phyloP scores from a whole-genome alignment of 2,113 vertebrate species.

The Anhinga anhinga region DNA sequence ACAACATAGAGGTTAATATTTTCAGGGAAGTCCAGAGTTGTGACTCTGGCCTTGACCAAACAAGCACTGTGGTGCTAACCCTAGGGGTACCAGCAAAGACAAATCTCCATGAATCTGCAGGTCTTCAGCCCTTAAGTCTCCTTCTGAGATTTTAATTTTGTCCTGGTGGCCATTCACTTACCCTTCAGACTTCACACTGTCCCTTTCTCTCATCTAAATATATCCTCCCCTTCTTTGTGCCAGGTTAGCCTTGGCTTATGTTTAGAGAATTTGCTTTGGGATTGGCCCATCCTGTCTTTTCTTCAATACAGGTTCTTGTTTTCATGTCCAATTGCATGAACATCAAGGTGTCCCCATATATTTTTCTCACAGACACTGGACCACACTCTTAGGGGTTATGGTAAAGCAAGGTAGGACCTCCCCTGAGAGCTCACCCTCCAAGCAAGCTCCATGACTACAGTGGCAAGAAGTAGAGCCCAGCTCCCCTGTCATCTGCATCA shows the following conservation, averaged over 20 bases:
- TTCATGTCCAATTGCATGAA: neutral
- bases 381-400: neutral
- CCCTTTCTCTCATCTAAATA: neutral
- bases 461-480: neutral
- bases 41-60: neutral
- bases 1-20: neutral
- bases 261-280: neutral
- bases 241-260: neutral
- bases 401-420: neutral
- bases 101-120: neutral
- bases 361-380: neutral
- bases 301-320: neutral
- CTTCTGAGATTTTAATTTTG: neutral
- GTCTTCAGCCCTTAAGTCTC: neutral
- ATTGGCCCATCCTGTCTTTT: neutral
- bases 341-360: neutral
- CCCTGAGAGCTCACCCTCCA: neutral
- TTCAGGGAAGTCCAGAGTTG: neutral
- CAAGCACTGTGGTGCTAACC: neutral
- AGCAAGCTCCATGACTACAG: neutral
- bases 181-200: neutral
- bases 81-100: neutral
- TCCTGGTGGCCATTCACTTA: neutral
- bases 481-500: neutral
- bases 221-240: neutral